Evolutionary conservation across 2,888 invertebrate genomes (phyloP).

Genomic region (Clanis bilineata): DNA sequence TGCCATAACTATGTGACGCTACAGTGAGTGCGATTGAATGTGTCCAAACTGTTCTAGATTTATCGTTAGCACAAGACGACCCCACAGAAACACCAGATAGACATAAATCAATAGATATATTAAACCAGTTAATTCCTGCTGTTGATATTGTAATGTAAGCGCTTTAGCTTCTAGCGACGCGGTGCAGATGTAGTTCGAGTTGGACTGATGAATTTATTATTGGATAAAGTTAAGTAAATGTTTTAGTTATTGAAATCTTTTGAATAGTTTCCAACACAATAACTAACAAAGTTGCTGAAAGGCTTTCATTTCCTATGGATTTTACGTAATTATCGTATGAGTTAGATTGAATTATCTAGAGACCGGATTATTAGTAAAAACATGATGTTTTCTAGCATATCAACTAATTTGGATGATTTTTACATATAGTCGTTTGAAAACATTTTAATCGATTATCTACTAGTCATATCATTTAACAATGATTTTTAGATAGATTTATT

Average conservation of each 20-base stretch:
- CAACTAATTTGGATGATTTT: background rate
- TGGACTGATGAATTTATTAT: background rate
- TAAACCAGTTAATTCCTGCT: constrained; percentile 13
- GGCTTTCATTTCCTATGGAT: no score
- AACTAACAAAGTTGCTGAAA: background rate
- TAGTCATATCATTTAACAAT: background rate
- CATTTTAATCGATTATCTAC: background rate
- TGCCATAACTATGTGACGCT: constrained; percentile 14
- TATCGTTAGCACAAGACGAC: constrained; percentile 13
- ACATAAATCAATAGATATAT: constrained; percentile 14
- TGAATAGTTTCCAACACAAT: background rate
- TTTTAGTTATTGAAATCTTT: background rate
- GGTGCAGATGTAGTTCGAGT: background rate
- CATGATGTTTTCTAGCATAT: background rate
- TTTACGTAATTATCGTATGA: no score
- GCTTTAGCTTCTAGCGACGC: constrained; percentile 20
- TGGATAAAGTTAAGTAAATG: no score
- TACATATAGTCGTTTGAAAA: background rate
- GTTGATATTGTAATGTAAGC: constrained; percentile 16
- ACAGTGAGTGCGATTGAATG: constrained; percentile 3
- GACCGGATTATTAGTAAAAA: background rate
- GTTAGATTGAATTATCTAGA: no score
- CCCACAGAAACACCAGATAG: constrained; percentile 16
- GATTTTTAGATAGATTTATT: background rate
- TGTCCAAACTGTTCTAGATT: constrained; percentile 4